phyloP scores from a whole-genome alignment of 2,888 invertebrate species.

The Ophion slaviceki region DNA sequence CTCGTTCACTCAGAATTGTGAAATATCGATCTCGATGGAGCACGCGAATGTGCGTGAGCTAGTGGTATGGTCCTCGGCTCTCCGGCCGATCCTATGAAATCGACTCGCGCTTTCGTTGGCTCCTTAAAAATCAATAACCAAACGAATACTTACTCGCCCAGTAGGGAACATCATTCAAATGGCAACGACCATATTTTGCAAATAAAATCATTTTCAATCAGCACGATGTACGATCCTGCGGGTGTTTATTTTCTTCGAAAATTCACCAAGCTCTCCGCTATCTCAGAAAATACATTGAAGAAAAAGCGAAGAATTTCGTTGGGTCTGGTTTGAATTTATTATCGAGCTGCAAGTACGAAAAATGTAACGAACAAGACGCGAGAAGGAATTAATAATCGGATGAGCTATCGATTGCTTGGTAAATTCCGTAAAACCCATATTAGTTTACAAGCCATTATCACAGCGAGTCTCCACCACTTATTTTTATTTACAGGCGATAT shows the following conservation, averaged over 20 bases:
- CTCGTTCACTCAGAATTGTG: constrained; percentile 8
- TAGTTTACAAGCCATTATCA: constrained; percentile 41
- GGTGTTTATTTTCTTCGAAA: background rate
- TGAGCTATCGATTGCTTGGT: constrained; percentile 32
- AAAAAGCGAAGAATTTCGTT: constrained; percentile 29
- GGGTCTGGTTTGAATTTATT: constrained; percentile 37
- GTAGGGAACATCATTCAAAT: background rate
- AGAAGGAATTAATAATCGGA: background rate
- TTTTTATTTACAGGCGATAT: constrained; percentile 97
- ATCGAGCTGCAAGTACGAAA: constrained; percentile 17
- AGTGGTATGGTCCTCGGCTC: too few species aligned
- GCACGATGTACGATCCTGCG: background rate
- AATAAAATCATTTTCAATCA: background rate
- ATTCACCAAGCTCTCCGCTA: too few species aligned
- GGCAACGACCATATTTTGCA: constrained; percentile 30
- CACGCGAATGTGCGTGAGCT: background rate
- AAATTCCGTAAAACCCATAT: constrained; percentile 26
- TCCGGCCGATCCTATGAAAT: constrained; percentile 1
- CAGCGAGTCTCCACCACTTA: constrained; percentile 70
- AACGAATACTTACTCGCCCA: constrained; percentile 10
- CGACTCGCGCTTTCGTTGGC: constrained; percentile 13
- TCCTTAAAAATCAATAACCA: constrained; percentile 35
- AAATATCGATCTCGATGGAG: constrained; percentile 37
- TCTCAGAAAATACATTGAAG: background rate
- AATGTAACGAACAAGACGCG: background rate